Evolutionary conservation across 2,888 invertebrate species (phyloP), one percentile per base, ranked within the genome.

Genomic region (Melieria crassipennis): DNA sequence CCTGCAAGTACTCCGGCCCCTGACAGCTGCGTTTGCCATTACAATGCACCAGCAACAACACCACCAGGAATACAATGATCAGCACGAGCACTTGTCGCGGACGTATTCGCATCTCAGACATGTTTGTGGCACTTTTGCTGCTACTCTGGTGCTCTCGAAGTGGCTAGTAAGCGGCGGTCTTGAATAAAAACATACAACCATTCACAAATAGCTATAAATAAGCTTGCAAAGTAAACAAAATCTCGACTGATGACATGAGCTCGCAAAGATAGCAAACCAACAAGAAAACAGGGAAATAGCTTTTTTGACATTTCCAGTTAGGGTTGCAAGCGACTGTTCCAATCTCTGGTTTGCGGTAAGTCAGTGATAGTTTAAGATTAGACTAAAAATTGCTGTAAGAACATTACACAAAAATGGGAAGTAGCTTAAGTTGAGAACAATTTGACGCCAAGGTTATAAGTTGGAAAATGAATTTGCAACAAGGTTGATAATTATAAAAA

Each of bases 91-190:
- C 81, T 77, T 86, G 86, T 45, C 84, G 83, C 46, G 86, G 85
- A 4, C 85, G 79, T 61, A 87, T 80, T 42, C 85, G 83, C 70
- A 84, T 80, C 78, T 86, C 86, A 7, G 84, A 79, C 85, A 86
- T 82, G 68, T 43, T 77, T 7, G 7, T 30, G 30, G 30, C 30
- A 30, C 2, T 30, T 30, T 30, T 30, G 30, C 30, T 30, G 30
- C 30, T 30, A 30, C 30, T 30, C 30, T 30, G 30, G 30, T 30
- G 30, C 30, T 30, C 30, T 2, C 30, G 30, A 1, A 30, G 30
- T 30, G 30, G 30, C 30, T 30, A 30, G 30, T 30, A 30, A 30
- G 30, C 30, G 30, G 30, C 30, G 30, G 30, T 30, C 30, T 30
- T 30, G 30, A 1, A 30, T 30, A 30, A 30, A 30, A 30, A 30